A percentile compares a stretch with the other conserved stretches of the same genome.
These are phyloP conservation scores for Linurgus olivaceus DNA, from an alignment of 2,797 vertebrate species.

Conservation along the genomic window DNA sequence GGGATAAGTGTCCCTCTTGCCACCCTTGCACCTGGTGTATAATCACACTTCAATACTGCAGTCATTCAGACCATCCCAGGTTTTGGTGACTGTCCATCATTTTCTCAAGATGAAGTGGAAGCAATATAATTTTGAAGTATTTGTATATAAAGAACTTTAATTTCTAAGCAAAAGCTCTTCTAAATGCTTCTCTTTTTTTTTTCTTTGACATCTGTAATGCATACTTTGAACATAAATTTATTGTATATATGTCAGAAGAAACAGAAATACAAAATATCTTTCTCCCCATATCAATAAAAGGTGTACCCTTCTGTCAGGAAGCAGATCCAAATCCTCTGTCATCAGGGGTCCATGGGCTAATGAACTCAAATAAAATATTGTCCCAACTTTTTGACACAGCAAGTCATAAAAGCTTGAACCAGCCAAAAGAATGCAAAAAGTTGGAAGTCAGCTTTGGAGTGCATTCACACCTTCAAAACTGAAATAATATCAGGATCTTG, in stretches of 20 bases:
- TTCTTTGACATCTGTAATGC: neutral
- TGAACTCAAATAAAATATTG: neutral
- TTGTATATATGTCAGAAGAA: neutral
- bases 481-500: neutral
- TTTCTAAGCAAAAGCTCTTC: neutral
- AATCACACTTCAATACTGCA: neutral
- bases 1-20: neutral
- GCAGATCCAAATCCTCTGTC: neutral
- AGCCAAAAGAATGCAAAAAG: neutral
- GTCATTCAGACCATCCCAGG: neutral
- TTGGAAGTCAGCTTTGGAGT: neutral
- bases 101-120: neutral
- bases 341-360: neutral
- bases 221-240: neutral
- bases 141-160: neutral
- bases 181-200: neutral
- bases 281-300: neutral
- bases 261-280: neutral
- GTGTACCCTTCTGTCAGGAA: neutral
- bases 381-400: neutral
- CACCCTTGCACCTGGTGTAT: neutral
- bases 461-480: neutral
- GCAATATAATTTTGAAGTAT: neutral
- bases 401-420: neutral
- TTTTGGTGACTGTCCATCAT: neutral